Conservation (phyloP, 2,888 invertebrate species). For the Agrotis clavis region DNA sequence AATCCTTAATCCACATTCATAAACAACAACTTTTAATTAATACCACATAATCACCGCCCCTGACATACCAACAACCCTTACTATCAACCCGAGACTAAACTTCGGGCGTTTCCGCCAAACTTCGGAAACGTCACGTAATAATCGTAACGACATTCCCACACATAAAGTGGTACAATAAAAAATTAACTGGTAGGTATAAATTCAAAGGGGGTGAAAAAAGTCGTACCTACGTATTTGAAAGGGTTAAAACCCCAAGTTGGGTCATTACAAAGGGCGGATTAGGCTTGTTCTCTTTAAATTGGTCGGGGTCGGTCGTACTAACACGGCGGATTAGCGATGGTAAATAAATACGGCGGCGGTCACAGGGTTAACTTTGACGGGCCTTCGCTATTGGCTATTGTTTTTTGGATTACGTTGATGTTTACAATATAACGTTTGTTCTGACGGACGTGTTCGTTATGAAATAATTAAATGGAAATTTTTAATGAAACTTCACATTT, state of each 20-base stretch:
- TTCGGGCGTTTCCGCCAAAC: slow-evolving; percentile 53
- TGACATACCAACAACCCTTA: slow-evolving; percentile 34
- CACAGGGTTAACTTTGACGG: slow-evolving; percentile 62
- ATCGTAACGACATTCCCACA: slow-evolving; percentile 56
- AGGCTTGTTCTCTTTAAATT: slow-evolving; percentile 78
- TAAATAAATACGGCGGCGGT: slow-evolving; percentile 67
- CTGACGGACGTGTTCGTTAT: slow-evolving; percentile 31
- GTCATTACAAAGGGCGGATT: slow-evolving; percentile 78
- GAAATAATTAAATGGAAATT: slow-evolving; percentile 37
- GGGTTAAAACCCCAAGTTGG: slow-evolving; percentile 71
- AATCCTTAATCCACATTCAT: slow-evolving; percentile 17
- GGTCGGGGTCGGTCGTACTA: slow-evolving; percentile 68
- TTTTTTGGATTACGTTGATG: slow-evolving; percentile 56
- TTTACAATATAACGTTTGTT: slow-evolving; percentile 52
- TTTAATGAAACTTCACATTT: slow-evolving; percentile 16
- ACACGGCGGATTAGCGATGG: slow-evolving; percentile 71
- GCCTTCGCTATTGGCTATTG: slow-evolving; percentile 59
- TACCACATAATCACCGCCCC: slow-evolving; percentile 39
- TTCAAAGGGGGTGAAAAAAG: slow-evolving; percentile 70
- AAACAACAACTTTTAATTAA: slow-evolving; percentile 59
- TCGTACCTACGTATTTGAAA: slow-evolving; percentile 61
- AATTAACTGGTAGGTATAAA: slow-evolving; percentile 70
- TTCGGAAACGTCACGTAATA: slow-evolving; percentile 58
- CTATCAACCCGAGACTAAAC: slow-evolving; percentile 42
- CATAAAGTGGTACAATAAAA: slow-evolving; percentile 62